A percentile compares a stretch with the other conserved stretches of the same genome.
These are phyloP conservation scores for Notocelia uddmanniana DNA, from an alignment of 2,888 invertebrate genomes.

Conservation along the genomic window DNA sequence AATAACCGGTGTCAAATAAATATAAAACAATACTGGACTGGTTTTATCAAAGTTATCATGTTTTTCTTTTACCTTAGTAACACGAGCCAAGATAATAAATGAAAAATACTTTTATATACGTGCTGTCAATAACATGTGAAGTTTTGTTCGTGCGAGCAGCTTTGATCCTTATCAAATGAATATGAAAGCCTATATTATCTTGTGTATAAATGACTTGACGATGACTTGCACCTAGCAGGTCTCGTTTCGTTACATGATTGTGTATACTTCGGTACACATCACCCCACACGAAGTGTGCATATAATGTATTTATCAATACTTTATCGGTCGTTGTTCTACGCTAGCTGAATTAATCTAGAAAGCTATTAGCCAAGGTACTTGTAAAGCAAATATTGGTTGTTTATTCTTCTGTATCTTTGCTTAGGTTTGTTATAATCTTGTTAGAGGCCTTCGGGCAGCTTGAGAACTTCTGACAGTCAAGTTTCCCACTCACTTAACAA, in stretches of 20 bases:
- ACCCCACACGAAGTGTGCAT: slow-evolving; percentile 33
- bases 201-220: background rate
- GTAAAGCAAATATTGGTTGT: slow-evolving; percentile 6
- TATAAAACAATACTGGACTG: slow-evolving; percentile 29
- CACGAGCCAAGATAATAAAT: slow-evolving; percentile 31
- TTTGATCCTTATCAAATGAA: background rate
- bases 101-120: slow-evolving; percentile 30
- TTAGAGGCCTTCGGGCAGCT: no score
- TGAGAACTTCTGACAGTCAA: no score
- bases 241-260: slow-evolving; percentile 7
- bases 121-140: slow-evolving; percentile 23
- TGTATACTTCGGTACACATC: slow-evolving; percentile 2
- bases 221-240: background rate
- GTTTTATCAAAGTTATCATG: slow-evolving; percentile 31
- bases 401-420: background rate
- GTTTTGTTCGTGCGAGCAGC: background rate
- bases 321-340: slow-evolving; percentile 41
- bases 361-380: background rate
- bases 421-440: background rate
- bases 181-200: slow-evolving; percentile 4
- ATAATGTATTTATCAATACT: slow-evolving; percentile 17
- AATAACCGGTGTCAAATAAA: slow-evolving; percentile 25
- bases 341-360: slow-evolving; percentile 26
- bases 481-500: no score
- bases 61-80: slow-evolving; percentile 37